phyloP scores from a whole-genome alignment of 2,888 invertebrate species.

The Drosophila pegasa region DNA sequence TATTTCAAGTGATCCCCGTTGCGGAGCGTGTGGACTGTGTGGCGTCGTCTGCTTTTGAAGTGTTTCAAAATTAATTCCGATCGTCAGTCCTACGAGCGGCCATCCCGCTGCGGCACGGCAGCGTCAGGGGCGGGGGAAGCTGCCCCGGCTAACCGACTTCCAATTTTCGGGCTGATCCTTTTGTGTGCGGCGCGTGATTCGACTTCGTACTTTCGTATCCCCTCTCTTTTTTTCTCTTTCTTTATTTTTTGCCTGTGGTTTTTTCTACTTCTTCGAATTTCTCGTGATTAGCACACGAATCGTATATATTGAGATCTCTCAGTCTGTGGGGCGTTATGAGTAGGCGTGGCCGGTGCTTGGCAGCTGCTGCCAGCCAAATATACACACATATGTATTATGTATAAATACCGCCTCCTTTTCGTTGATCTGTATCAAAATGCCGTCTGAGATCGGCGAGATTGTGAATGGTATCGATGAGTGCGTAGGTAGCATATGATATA shows the following conservation, averaged over 20 bases:
- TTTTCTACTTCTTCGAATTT: conserved; percentile 62
- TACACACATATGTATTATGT: conserved; percentile 3
- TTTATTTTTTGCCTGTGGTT: conserved; percentile 32
- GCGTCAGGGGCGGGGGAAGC: conserved; percentile 25
- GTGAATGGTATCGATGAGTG: background rate
- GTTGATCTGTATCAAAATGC: conserved; percentile 17
- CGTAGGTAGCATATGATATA: background rate
- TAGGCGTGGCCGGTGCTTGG: conserved; percentile 61
- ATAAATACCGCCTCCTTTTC: conserved; percentile 1
- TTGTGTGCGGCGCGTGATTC: conserved; percentile 70
- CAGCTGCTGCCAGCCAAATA: conserved; percentile 58
- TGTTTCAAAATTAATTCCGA: conserved; percentile 82
- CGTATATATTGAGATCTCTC: conserved; percentile 43
- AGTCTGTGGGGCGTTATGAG: conserved; percentile 39
- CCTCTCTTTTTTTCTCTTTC: background rate
- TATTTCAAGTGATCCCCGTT: conserved; percentile 69
- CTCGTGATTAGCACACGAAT: conserved; percentile 79
- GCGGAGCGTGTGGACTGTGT: conserved; percentile 48
- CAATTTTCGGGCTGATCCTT: conserved; percentile 55
- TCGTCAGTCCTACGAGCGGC: conserved; percentile 62
- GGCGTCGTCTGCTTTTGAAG: conserved; percentile 71
- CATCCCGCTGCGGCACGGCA: conserved; percentile 52
- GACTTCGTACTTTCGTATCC: conserved; percentile 9
- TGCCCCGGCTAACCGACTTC: conserved; percentile 49
- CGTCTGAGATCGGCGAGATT: conserved; percentile 13